A percentile compares a stretch with the other conserved stretches of the same genome.
These are phyloP conservation scores for Trematocara nigrifrons DNA, from an alignment of 2,113 vertebrate species.

Conservation along the genomic window DNA sequence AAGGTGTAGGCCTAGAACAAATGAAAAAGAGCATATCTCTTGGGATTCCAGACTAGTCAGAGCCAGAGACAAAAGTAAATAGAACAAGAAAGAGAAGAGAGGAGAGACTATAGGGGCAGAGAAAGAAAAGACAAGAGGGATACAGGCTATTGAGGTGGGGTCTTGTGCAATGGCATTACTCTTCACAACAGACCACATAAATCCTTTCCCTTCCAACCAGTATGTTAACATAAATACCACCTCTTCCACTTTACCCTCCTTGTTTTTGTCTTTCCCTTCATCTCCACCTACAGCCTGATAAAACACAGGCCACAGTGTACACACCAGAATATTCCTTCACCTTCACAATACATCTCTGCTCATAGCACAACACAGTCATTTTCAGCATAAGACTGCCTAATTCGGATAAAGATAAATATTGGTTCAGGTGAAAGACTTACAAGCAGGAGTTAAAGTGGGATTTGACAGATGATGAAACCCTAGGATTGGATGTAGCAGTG, in stretches of 20 bases:
- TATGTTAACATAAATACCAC: constrained; percentile 45
- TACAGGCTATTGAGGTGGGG: not conserved
- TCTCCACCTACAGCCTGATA: constrained; percentile 6
- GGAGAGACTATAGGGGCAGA: not conserved
- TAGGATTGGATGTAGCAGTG: not conserved
- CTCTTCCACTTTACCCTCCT: not conserved
- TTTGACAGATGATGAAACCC: not conserved
- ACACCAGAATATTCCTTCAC: not conserved
- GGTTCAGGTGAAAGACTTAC: not conserved
- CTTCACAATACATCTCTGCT: not conserved
- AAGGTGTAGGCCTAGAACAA: constrained; percentile 26
- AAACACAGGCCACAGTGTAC: not conserved
- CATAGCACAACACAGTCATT: not conserved
- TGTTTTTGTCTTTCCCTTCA: not conserved
- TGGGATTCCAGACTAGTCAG: constrained; percentile 1
- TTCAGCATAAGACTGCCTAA: not conserved
- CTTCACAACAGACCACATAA: constrained; percentile 24
- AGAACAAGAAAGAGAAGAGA: not conserved
- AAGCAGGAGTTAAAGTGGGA: not conserved
- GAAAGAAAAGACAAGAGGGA: not conserved
- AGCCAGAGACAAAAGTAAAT: constrained; percentile 36
- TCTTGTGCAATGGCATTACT: constrained; percentile 33
- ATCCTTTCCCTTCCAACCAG: constrained; percentile 8
- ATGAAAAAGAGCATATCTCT: constrained; percentile 10
- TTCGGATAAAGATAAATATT: not conserved